Conservation (phyloP, 2,113 vertebrate genomes). For the Girardinichthys multiradiatus region DNA sequence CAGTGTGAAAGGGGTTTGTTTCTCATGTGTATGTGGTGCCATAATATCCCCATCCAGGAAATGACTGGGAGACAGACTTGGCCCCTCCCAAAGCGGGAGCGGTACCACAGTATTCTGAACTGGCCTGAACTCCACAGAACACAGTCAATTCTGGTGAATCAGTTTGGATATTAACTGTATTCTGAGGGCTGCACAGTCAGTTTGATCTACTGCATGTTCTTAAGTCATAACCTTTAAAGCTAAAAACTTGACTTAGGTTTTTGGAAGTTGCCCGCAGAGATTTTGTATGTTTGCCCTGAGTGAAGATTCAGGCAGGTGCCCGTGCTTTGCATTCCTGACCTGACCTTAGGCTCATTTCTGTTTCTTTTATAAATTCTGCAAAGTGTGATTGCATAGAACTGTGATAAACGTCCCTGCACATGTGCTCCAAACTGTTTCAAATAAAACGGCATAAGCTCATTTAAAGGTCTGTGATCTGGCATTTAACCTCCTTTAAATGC, state of each 20-base stretch:
- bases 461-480: constrained; percentile 20
- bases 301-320: constrained; percentile 70
- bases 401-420: neutral
- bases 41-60: constrained; percentile 75
- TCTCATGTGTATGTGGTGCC: constrained; percentile 70
- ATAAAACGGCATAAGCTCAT: constrained; percentile 7
- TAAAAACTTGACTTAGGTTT: constrained; percentile 21
- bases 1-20: constrained; percentile 63
- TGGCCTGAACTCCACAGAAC: constrained; percentile 64
- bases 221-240: constrained; percentile 11
- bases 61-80: constrained; percentile 69
- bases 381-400: neutral
- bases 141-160: constrained; percentile 34
- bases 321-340: constrained; percentile 64
- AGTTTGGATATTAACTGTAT: constrained; percentile 2
- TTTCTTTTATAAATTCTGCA: constrained; percentile 38
- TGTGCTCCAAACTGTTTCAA: constrained; percentile 3
- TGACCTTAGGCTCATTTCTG: constrained; percentile 63
- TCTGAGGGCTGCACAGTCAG: neutral
- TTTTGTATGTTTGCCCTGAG: constrained; percentile 24
- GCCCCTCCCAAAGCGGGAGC: constrained; percentile 74
- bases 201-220: constrained; percentile 6
- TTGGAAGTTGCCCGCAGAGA: constrained; percentile 39
- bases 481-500: constrained; percentile 14
- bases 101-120: constrained; percentile 67